Conservation (phyloP, 2,797 vertebrate genomes). For the Eulemur albifrons region DNA sequence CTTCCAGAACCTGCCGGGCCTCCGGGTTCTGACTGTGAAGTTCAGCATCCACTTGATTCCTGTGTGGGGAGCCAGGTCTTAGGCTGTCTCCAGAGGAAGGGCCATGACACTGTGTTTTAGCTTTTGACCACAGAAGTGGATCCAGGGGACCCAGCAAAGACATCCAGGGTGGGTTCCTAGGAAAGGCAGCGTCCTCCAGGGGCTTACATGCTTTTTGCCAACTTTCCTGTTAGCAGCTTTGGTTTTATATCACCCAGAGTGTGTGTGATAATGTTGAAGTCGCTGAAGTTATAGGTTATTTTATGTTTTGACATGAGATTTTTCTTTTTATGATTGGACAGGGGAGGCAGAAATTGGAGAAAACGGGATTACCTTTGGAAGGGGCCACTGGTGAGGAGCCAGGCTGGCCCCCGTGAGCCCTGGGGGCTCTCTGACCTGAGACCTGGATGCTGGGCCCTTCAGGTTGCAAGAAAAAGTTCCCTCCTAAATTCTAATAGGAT, state of each 20-base stretch:
- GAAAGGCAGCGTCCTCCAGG: slow-evolving; percentile 82
- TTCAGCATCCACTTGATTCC: not conserved
- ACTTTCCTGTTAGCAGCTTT: slow-evolving; percentile 84
- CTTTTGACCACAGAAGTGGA: slow-evolving; percentile 36
- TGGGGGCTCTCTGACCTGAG: slow-evolving; percentile 43
- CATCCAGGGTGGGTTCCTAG: slow-evolving; percentile 14
- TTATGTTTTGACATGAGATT: slow-evolving; percentile 44
- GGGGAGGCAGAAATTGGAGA: slow-evolving; percentile 56
- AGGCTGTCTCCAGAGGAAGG: slow-evolving; percentile 67
- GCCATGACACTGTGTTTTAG: slow-evolving; percentile 75
- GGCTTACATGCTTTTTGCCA: slow-evolving; percentile 83
- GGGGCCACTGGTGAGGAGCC: slow-evolving; percentile 40
- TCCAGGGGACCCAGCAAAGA: slow-evolving; percentile 55
- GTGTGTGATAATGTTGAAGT: slow-evolving; percentile 83
- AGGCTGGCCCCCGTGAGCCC: not conserved
- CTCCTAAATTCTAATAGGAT: slow-evolving; percentile 75
- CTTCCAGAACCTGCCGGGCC: slow-evolving; percentile 30
- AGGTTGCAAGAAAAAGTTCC: slow-evolving; percentile 61
- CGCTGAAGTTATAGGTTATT: slow-evolving; percentile 94
- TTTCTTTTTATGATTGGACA: slow-evolving; percentile 16
- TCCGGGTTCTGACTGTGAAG: not conserved
- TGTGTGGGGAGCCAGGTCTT: not conserved
- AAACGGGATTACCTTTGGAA: slow-evolving; percentile 74
- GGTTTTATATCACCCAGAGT: slow-evolving; percentile 82
- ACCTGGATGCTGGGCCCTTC: not conserved